These are phyloP conservation scores for Choloepus didactylus DNA, from an alignment of 2,797 vertebrate genomes.

Conservation along the genomic window DNA sequence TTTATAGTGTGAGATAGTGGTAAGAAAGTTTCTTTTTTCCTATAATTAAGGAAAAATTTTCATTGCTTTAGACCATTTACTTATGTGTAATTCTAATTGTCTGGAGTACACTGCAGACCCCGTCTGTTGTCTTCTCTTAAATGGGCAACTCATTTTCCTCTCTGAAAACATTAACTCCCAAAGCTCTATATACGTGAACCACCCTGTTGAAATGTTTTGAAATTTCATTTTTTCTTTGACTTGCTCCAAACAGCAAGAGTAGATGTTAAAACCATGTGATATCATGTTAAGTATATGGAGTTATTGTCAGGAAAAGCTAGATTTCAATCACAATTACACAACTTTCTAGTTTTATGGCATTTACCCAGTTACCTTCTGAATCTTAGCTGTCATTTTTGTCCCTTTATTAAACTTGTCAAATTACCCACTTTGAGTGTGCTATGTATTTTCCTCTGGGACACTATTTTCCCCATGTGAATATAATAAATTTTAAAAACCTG, in stretches of 20 bases:
- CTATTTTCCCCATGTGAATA: neutral
- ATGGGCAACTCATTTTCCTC: neutral
- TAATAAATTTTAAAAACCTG: slow-evolving; percentile 39
- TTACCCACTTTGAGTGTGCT: neutral
- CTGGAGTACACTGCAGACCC: neutral
- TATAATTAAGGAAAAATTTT: neutral
- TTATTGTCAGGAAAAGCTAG: neutral
- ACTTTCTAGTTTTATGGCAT: slow-evolving; percentile 59
- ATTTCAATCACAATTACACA: slow-evolving; percentile 45
- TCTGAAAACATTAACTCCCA: neutral
- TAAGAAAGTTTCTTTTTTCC: neutral
- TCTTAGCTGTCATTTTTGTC: slow-evolving; percentile 29
- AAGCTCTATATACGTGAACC: neutral
- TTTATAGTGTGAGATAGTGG: neutral
- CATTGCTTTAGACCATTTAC: neutral
- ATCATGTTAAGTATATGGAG: slow-evolving; percentile 12
- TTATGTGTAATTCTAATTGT: neutral
- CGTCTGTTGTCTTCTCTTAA: neutral
- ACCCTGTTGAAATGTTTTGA: neutral
- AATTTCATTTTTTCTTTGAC: neutral
- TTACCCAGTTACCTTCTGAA: slow-evolving; percentile 30
- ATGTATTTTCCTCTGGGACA: neutral
- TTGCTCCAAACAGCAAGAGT: neutral
- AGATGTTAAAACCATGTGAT: neutral
- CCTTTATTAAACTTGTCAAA: slow-evolving; percentile 55